Conservation (phyloP, 2,113 vertebrate species). For the Camelus dromedarius region DNA sequence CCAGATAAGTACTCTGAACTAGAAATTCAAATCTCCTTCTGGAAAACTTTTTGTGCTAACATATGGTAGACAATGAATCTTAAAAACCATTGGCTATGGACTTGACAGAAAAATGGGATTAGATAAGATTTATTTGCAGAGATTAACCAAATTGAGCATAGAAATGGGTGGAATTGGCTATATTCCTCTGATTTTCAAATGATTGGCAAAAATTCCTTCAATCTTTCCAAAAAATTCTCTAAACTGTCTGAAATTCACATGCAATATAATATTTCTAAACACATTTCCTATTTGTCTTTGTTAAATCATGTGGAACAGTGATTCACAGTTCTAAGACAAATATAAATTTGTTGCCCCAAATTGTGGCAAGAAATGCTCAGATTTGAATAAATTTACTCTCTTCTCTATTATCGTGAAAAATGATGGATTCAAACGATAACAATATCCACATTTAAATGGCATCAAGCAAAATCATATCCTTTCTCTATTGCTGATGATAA, state of each 20-base stretch:
- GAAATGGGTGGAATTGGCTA: not conserved
- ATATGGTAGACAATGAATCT: conserved; percentile 78
- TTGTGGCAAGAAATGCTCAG: conserved; percentile 18
- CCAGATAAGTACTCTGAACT: conserved; percentile 70
- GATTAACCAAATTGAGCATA: conserved; percentile 64
- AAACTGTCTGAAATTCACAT: conserved; percentile 23
- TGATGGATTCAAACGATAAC: conserved; percentile 55
- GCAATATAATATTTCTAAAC: conserved; percentile 32
- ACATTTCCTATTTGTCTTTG: conserved; percentile 37
- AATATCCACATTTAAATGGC: conserved; percentile 64
- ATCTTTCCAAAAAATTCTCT: not conserved
- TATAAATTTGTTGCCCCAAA: conserved; percentile 8
- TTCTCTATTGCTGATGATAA: conserved; percentile 74
- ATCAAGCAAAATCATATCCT: conserved; percentile 63
- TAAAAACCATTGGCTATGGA: conserved; percentile 65
- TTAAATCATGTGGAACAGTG: not conserved
- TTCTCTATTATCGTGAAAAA: conserved; percentile 64
- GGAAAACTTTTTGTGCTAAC: conserved; percentile 76
- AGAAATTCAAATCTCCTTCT: conserved; percentile 79
- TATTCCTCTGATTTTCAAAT: conserved; percentile 27
- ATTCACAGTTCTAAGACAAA: conserved; percentile 47
- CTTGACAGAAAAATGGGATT: conserved; percentile 74
- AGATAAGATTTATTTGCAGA: conserved; percentile 69
- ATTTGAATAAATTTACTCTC: conserved; percentile 20
- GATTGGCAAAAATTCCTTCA: not conserved